Evolutionary conservation across 2,113 vertebrate genomes (phyloP).

Genomic region (Scytalopus superciliaris): DNA sequence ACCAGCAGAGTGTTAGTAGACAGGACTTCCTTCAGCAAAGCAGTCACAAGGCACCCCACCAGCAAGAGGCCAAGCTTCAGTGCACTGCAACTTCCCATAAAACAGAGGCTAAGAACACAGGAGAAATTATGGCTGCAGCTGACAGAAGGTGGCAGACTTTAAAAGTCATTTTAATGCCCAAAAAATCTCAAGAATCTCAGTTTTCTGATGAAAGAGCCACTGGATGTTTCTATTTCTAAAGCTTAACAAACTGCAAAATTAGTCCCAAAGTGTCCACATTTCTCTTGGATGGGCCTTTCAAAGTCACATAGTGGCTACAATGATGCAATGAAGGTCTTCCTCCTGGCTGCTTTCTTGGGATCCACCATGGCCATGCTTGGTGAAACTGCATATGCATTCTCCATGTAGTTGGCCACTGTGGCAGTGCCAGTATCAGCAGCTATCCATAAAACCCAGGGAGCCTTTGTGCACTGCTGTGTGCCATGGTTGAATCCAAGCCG

Average conservation of each 20-base stretch:
- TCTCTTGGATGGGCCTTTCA: background rate
- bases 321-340: background rate
- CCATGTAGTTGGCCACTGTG: background rate
- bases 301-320: background rate
- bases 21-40: background rate
- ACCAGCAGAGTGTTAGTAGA: background rate
- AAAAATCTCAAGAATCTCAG: background rate
- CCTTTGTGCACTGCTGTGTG: background rate
- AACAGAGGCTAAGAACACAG: background rate
- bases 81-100: background rate
- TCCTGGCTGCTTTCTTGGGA: background rate
- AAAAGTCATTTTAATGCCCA: background rate
- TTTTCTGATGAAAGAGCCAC: background rate
- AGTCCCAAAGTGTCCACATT: background rate
- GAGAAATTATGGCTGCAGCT: background rate
- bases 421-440: background rate
- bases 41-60: background rate
- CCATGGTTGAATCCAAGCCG: background rate
- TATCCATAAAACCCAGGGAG: background rate
- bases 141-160: background rate
- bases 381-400: background rate
- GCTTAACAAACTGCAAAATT: background rate
- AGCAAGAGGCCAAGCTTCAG: background rate
- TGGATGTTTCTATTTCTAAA: background rate
- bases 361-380: background rate